Evolutionary conservation across 2,888 invertebrate genomes (phyloP).

Genomic region (Antheraea assamensis): DNA sequence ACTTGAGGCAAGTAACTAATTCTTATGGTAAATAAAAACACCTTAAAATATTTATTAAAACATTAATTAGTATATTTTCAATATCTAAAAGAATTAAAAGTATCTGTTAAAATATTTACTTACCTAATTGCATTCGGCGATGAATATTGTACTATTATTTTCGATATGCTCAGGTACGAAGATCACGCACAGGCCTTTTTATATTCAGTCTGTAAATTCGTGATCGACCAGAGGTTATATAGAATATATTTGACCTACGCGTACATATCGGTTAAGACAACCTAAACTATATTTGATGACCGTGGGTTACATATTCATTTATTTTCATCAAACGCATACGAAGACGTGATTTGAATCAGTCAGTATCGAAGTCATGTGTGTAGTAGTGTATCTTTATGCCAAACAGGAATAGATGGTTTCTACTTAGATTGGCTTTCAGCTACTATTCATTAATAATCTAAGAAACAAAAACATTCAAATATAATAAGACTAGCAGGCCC

Average conservation of each 20-base stretch:
- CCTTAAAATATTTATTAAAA: neutral
- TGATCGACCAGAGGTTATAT: neutral
- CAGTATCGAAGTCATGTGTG: neutral
- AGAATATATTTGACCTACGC: neutral
- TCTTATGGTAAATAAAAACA: neutral
- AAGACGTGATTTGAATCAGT: conserved; percentile 2
- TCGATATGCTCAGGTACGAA: neutral
- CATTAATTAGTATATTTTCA: neutral
- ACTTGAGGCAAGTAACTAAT: neutral
- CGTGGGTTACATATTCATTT: conserved; percentile 3
- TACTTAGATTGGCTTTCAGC: neutral
- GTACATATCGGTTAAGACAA: neutral
- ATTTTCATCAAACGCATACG: neutral
- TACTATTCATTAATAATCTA: neutral
- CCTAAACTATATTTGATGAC: conserved; percentile 9
- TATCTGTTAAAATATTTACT: neutral
- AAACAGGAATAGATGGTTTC: neutral
- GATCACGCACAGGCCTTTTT: neutral
- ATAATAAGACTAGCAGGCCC: too few relatives aligned
- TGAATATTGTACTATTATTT: neutral
- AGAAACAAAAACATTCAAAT: too few relatives aligned
- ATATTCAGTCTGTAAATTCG: conserved; percentile 11
- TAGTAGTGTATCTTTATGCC: neutral
- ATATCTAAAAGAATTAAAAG: neutral
- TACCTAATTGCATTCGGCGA: neutral